A percentile compares a stretch with the other conserved stretches of the same genome.
These are phyloP conservation scores for Schrankia costaestrigalis DNA, from an alignment of 2,888 invertebrate species.

Conservation along the genomic window DNA sequence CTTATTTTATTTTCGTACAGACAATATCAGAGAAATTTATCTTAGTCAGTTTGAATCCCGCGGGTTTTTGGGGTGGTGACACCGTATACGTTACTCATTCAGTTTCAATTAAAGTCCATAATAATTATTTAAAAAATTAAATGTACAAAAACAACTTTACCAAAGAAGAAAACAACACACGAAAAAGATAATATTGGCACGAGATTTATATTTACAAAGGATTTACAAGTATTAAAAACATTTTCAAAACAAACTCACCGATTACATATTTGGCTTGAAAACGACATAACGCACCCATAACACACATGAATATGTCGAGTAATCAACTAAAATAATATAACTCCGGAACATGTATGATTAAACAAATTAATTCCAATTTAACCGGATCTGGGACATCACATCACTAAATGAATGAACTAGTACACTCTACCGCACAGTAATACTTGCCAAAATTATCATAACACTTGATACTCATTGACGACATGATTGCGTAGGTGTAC, in stretches of 20 bases:
- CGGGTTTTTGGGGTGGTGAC: no score
- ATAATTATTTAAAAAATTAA: no score
- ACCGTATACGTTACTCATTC: no score
- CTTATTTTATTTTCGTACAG: no score
- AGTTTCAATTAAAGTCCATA: no score
- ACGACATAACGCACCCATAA: conserved; percentile 72
- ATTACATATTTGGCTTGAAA: conserved; percentile 73
- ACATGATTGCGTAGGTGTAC: conserved; percentile 18
- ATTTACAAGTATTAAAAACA: background rate
- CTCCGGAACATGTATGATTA: conserved; percentile 25
- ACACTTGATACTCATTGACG: conserved; percentile 15
- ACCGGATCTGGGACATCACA: conserved; percentile 20
- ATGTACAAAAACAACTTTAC: no score
- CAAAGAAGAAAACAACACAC: conserved; percentile 9
- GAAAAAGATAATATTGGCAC: background rate
- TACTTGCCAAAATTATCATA: conserved; percentile 32
- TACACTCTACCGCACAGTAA: conserved; percentile 23
- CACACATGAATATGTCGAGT: conserved; percentile 53
- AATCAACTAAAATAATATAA: conserved; percentile 21
- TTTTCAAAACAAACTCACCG: conserved; percentile 51
- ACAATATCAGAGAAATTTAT: no score
- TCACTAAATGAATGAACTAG: conserved; percentile 20
- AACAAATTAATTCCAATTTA: conserved; percentile 33
- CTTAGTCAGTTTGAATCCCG: no score
- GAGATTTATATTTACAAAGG: background rate